Evolutionary conservation across 2,888 invertebrate species (phyloP).

Genomic region (Lasius fuliginosus): DNA sequence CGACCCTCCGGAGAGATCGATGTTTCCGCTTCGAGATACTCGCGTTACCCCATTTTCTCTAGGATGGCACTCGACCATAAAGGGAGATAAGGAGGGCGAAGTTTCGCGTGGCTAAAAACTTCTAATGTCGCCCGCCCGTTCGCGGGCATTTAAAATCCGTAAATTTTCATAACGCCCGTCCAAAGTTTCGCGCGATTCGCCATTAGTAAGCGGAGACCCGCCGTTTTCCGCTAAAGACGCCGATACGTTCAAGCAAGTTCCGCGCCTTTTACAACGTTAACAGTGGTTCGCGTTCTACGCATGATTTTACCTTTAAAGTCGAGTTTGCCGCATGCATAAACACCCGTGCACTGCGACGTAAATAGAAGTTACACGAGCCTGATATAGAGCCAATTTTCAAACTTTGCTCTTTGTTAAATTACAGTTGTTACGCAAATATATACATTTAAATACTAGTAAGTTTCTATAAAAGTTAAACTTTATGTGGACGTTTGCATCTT

Average conservation of each 20-base stretch:
- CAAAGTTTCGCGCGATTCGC: conserved; percentile 60
- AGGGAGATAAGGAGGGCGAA: conserved; percentile 77
- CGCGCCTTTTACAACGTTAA: conserved; percentile 30
- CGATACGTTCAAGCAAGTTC: conserved; percentile 36
- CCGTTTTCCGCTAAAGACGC: conserved; percentile 35
- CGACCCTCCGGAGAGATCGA: conserved; percentile 69
- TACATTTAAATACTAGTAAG: background rate
- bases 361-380: conserved; percentile 36
- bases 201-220: conserved; percentile 59
- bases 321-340: conserved; percentile 48
- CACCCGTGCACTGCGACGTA: background rate
- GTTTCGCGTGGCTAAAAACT: conserved; percentile 73
- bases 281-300: conserved; percentile 37
- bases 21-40: conserved; percentile 68
- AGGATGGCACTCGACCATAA: conserved; percentile 77
- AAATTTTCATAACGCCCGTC: conserved; percentile 78
- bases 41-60: conserved; percentile 77
- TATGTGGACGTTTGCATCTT: background rate
- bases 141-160: conserved; percentile 79
- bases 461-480: conserved; percentile 14
- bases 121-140: conserved; percentile 66
- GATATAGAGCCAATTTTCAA: conserved; percentile 34
- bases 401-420: conserved; percentile 50
- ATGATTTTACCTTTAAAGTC: conserved; percentile 40
- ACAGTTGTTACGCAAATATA: background rate